Evolutionary conservation across 1,140 invertebrate genomes (phyloP), one percentile per base, ranked within the genome.

Genomic region (Lucilia cuprina): DNA sequence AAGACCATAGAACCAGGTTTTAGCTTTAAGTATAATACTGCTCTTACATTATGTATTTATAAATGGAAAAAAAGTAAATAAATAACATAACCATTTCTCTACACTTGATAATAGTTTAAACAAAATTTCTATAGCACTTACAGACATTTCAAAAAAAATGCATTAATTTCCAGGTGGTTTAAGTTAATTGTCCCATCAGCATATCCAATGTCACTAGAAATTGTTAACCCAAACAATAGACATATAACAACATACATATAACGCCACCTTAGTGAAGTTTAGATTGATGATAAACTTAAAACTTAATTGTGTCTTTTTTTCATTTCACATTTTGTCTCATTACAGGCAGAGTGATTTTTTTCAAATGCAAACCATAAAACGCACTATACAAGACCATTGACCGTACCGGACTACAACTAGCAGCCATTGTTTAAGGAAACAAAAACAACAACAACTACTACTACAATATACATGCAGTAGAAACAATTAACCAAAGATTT

Each of bases 341-440:
- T 70, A 70, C 19, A 30, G 25, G 25, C 25, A 70, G 65, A 19
- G 17, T 19, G 21, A 9, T 70, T 70, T 21, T 70, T 70, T n/a
- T 70, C 65, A 70, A 70, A 70, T 70, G 65, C 19, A 70, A 60
- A 70, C 65, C 17, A 70, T 70, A n/a, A 70, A 70, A 19, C n/a
- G 19, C 65, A 80, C 41, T n/a, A 80, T 80, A 50, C n/a, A 10
- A 80, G 41, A 80, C 77, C 77, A 80, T 80, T 80, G 77, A 80
- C 77, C 77, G 77, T 70, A 19, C 75, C 12, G 41, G 75, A 47
- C 25, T 75, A 30, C 75, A 78, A 78, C 41, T 41, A 41, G 74
- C 74, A 14, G n/a, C 75, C 12, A 78, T 19, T n/a, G 75, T 47
- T 75, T 30, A 41, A 60, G 55, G 55, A 60, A 60, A 60, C 55